Percentiles rank a stretch among this genome's conserved stretches.
Evolutionary conservation across 1,140 invertebrate genomes (phyloP).

Genomic region (Yoshiicerus persimilis): DNA sequence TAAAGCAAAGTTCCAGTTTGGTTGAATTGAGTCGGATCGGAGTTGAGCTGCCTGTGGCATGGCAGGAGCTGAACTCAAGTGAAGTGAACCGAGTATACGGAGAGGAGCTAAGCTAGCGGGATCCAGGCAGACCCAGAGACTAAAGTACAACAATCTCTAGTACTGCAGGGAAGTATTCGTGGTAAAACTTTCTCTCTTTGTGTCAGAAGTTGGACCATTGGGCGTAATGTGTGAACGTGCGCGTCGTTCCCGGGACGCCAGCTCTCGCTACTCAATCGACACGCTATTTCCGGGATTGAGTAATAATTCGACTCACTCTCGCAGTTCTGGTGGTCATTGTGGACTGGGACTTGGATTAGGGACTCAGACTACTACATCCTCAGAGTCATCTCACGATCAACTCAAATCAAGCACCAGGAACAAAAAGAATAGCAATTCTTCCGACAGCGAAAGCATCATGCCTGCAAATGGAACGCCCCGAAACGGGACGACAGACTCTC

Average conservation of each 20-base stretch:
- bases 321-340: neutral
- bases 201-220: conserved; percentile 13
- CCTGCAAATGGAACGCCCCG: neutral
- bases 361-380: neutral
- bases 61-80: neutral
- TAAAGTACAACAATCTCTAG: neutral
- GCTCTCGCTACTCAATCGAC: conserved; percentile 47
- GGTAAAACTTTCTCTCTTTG: conserved; percentile 19
- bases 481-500: neutral
- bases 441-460: neutral
- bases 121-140: neutral
- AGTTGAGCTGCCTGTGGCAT: neutral
- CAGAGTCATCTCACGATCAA: conserved; percentile 15
- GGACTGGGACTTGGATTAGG: neutral
- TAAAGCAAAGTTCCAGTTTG: neutral
- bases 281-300: conserved; percentile 48
- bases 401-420: conserved; percentile 1
- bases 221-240: conserved; percentile 44
- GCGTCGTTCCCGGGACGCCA: conserved; percentile 44
- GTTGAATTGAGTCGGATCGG: neutral
- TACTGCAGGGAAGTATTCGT: neutral
- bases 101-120: neutral
- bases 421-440: neutral
- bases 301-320: conserved; percentile 26
- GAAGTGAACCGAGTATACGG: neutral